Evolutionary conservation across 2,888 invertebrate genomes (phyloP).

Genomic region (Labia minor): DNA sequence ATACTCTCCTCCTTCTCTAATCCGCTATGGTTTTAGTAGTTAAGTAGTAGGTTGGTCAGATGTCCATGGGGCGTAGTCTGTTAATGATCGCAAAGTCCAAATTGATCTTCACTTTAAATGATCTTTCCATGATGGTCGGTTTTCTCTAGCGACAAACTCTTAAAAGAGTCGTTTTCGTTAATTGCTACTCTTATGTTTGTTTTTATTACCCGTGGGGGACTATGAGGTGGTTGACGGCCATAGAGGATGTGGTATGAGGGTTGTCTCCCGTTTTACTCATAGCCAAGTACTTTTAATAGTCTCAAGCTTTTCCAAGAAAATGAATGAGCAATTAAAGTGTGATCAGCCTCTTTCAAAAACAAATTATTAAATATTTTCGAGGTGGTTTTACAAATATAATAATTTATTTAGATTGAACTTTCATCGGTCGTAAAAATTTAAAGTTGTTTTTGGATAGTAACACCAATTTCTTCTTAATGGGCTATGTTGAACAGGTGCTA

Average conservation of each 20-base stretch:
- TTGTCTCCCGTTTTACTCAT: too few relatives aligned
- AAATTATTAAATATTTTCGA: background rate
- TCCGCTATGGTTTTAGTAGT: too few relatives aligned
- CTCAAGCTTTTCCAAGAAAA: background rate
- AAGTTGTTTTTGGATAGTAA: too few relatives aligned
- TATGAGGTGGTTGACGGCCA: background rate
- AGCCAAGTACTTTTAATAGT: background rate
- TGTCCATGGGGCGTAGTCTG: too few relatives aligned
- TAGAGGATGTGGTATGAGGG: too few relatives aligned
- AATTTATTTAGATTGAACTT: background rate
- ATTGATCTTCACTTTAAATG: background rate
- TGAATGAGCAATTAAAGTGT: background rate
- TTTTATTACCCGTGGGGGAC: slow-evolving; percentile 3
- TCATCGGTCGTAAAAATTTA: background rate
- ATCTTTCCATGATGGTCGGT: background rate
- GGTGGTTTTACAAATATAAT: background rate
- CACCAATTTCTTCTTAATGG: too few relatives aligned
- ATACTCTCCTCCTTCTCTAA: too few relatives aligned
- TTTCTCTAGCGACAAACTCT: background rate
- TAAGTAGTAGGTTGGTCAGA: too few relatives aligned
- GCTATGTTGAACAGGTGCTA: too few relatives aligned
- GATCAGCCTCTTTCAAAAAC: background rate
- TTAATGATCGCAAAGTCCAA: background rate
- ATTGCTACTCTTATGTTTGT: background rate
- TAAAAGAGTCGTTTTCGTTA: slow-evolving; percentile 3